Conservation (phyloP, 2,113 vertebrate genomes). For the Cyprinus carpio region DNA sequence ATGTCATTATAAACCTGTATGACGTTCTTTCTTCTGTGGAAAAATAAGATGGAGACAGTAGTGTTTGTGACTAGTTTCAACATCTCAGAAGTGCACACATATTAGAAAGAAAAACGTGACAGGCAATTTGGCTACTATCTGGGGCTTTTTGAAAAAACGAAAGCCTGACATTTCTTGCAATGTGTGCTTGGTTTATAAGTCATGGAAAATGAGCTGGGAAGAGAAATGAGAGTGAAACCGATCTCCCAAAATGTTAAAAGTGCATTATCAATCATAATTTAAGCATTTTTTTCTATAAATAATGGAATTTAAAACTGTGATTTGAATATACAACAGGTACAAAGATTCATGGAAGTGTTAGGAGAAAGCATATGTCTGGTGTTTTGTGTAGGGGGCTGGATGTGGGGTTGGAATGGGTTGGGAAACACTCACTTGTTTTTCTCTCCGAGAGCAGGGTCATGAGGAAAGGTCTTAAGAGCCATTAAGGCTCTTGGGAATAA, state of each 20-base stretch:
- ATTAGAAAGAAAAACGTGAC: neutral
- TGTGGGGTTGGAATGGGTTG: constrained; percentile 40
- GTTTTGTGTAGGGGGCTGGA: constrained; percentile 43
- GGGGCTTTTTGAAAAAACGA: constrained; percentile 7
- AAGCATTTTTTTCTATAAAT: constrained; percentile 10
- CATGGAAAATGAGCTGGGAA: constrained; percentile 7
- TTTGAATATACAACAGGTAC: constrained; percentile 33
- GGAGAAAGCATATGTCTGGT: constrained; percentile 40
- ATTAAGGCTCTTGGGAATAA: constrained; percentile 74
- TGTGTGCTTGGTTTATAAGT: constrained; percentile 13
- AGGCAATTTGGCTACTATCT: neutral
- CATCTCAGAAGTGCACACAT: neutral
- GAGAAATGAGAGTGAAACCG: neutral
- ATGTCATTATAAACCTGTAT: neutral
- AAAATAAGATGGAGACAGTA: neutral
- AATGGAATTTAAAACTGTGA: constrained; percentile 23
- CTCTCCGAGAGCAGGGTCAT: constrained; percentile 59
- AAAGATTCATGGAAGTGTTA: constrained; percentile 36
- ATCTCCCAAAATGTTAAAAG: constrained; percentile 4
- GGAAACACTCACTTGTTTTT: constrained; percentile 66
- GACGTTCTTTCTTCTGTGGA: neutral
- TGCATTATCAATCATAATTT: constrained; percentile 16
- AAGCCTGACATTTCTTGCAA: neutral
- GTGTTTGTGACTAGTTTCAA: neutral
- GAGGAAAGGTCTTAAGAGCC: constrained; percentile 69